A percentile compares a stretch with the other conserved stretches of the same genome.
Conservation (phyloP, 2,113 vertebrate genomes). For the Scomber scombrus region DNA sequence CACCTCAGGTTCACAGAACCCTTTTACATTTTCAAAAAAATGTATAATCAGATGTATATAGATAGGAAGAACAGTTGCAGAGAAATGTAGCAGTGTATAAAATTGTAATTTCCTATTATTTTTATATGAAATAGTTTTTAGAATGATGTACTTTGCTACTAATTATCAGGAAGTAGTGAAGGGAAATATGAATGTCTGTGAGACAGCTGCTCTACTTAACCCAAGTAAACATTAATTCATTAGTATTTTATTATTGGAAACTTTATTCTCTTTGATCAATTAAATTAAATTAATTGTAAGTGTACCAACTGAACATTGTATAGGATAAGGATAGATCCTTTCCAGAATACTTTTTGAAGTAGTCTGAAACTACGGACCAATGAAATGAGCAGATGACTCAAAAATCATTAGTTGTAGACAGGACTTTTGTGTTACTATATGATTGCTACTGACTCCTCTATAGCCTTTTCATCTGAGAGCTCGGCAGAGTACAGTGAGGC, state of each 20-base stretch:
- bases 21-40: no score
- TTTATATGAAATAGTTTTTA: neutral
- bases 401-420: neutral
- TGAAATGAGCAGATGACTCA: neutral
- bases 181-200: no score
- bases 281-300: neutral
- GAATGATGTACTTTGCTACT: neutral
- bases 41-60: no score
- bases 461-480: constrained; percentile 36
- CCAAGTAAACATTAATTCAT: neutral
- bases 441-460: neutral
- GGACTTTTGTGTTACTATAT: neutral
- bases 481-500: constrained; percentile 32
- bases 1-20: no score
- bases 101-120: neutral
- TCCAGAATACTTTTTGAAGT: neutral
- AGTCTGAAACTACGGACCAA: neutral
- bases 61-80: no score
- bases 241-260: neutral
- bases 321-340: no score
- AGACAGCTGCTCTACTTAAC: neutral
- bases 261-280: neutral
- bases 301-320: neutral
- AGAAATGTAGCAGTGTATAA: no score
- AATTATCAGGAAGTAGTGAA: no score